Conservation (phyloP, 1,140 invertebrate genomes). For the Bombus sibiricus region DNA sequence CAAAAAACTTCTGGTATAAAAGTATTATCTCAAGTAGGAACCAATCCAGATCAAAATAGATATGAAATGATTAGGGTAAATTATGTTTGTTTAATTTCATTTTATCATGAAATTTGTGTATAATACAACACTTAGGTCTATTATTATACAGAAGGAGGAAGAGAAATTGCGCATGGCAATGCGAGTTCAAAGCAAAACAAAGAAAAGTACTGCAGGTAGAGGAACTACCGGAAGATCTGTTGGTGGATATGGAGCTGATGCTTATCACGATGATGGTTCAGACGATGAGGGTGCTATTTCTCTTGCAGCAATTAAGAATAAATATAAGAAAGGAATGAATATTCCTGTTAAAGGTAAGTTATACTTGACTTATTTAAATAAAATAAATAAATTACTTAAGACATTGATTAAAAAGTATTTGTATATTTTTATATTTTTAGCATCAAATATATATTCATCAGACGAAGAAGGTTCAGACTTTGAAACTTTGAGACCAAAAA, state of each 20-base stretch:
- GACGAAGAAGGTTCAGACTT: constrained; percentile 95
- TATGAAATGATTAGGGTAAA: constrained; percentile 93
- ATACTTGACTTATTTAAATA: not conserved
- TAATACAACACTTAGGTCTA: not conserved
- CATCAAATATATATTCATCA: constrained; percentile 94
- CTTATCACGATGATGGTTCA: constrained; percentile 90
- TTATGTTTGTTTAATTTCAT: constrained; percentile 12
- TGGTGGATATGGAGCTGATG: constrained; percentile 81
- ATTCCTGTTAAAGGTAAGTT: constrained; percentile 81
- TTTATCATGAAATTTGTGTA: not conserved
- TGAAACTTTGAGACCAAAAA: constrained; percentile 89
- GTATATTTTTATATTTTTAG: constrained; percentile 75
- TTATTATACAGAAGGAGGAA: constrained; percentile 92
- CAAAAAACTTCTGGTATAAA: constrained; percentile 98
- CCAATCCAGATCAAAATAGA: constrained; percentile 96
- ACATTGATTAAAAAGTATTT: not conserved
- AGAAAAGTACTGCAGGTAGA: constrained; percentile 85
- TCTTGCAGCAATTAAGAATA: constrained; percentile 96
- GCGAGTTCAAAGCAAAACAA: constrained; percentile 87
- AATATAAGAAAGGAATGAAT: constrained; percentile 89
- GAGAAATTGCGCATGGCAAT: constrained; percentile 94
- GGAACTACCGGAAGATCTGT: constrained; percentile 85
- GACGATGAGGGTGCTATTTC: constrained; percentile 96
- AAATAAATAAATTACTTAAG: not conserved
- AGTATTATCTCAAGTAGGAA: constrained; percentile 96